phyloP scores from a whole-genome alignment of 2,797 vertebrate genomes.

The Astyanax mexicanus region DNA sequence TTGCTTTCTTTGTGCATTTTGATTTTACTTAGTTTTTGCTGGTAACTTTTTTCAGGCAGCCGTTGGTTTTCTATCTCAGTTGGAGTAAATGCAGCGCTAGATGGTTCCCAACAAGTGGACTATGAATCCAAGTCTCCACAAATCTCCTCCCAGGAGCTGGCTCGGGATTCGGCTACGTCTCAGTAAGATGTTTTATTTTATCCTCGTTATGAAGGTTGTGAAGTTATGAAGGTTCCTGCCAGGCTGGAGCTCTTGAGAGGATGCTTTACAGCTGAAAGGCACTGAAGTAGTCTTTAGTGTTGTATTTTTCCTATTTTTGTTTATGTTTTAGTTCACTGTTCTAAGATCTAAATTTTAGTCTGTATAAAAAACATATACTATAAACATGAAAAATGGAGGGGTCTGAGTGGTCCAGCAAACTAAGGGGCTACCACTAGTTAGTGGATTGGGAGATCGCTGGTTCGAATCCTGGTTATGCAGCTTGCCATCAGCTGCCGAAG shows the following conservation, averaged over 20 bases:
- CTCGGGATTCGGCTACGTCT: conserved; percentile 72
- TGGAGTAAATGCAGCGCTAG: conserved; percentile 44
- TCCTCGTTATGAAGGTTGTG: background rate
- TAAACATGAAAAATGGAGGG: too few species aligned
- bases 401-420: too few species aligned
- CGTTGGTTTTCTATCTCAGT: conserved; percentile 11
- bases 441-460: too few species aligned
- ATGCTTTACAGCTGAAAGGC: background rate
- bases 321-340: background rate
- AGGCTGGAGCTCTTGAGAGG: background rate
- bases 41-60: conserved; percentile 20
- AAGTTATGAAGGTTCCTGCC: background rate
- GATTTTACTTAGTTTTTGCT: background rate
- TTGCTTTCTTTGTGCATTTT: too few species aligned
- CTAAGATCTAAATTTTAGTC: background rate
- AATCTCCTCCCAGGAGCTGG: conserved; percentile 74
- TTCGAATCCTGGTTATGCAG: too few species aligned
- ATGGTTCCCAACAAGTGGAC: conserved; percentile 81
- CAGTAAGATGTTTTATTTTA: conserved; percentile 64
- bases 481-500: too few species aligned
- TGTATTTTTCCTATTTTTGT: background rate
- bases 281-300: background rate
- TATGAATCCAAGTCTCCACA: conserved; percentile 71
- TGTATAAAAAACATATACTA: background rate
- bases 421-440: too few species aligned